Evolutionary conservation across 2,888 invertebrate genomes (phyloP).

Genomic region (Troglohyphantes excavatus): DNA sequence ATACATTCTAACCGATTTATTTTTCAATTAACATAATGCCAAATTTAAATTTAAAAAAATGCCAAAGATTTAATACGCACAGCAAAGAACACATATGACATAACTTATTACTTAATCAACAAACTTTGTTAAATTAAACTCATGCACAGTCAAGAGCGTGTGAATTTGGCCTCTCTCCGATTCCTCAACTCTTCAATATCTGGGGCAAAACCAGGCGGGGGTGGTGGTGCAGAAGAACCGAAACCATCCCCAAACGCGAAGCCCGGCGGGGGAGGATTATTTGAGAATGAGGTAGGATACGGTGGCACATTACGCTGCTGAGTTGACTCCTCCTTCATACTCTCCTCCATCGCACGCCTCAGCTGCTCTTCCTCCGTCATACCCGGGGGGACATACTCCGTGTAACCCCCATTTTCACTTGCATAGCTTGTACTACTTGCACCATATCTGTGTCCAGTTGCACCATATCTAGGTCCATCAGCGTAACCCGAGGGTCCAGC

Average conservation of each 20-base stretch:
- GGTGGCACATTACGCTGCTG: not conserved
- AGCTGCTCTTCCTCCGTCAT: constrained; percentile 78
- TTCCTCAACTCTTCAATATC: constrained; percentile 59
- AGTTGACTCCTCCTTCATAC: constrained; percentile 25
- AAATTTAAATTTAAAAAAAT: too few relatives aligned
- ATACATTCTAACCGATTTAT: too few relatives aligned
- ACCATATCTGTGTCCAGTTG: not conserved
- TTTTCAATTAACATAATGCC: too few relatives aligned
- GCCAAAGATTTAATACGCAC: too few relatives aligned
- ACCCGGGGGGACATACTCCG: constrained; percentile 62
- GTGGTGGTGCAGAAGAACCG: constrained; percentile 12
- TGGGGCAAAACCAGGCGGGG: constrained; percentile 61
- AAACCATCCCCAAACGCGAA: constrained; percentile 55
- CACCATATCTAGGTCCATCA: not conserved
- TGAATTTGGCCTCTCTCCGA: constrained; percentile 35
- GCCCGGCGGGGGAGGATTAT: constrained; percentile 52
- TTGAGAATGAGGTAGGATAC: constrained; percentile 13
- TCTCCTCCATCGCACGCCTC: constrained; percentile 70
- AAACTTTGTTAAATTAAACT: not conserved
- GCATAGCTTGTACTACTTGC: constrained; percentile 13
- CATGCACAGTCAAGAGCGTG: constrained; percentile 10
- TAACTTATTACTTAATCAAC: not conserved
- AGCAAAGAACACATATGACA: too few relatives aligned
- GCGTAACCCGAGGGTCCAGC: constrained; percentile 56
- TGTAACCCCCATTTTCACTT: constrained; percentile 14